Base-by-base conservation (phyloP, 64 coral and sea anemone species). In the Porites lutea region DNA sequence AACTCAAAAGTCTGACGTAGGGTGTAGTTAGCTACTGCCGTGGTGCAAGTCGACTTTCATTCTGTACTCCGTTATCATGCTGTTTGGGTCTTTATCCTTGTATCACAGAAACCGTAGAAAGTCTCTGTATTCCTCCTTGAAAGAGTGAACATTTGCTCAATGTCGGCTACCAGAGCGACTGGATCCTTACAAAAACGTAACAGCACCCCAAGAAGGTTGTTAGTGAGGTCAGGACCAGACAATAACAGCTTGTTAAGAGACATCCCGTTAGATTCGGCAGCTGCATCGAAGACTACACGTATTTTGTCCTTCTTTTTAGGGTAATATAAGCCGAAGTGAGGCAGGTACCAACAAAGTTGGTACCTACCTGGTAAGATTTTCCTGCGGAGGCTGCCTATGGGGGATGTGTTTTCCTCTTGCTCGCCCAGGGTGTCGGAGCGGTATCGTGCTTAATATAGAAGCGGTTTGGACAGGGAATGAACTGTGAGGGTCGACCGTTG, bases 141-240 rank as follows among this genome's bases (percentile, higher is more conserved):
- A 87, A 73, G 88, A 95, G 52, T 91, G 89, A 95, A 95, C 93
- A 88, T 95, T 55, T 95, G 88, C 45, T 95, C 93, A 7, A 91
- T 75, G 64, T 91, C 93, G 11, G 82, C 81, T 6, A 95, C 54
- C 49, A 95, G 27, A 11, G 87, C 79, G 4, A 78, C 52, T 21
- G 74, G 43, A 6, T 93, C 22, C 47, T 93, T 64, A 21, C 84
- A 65, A 19, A 94, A 94, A 54, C 92, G 78, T 54, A 94, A 13
- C 9, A 94, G 79, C 12, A 94, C 70, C 3, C 87, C 92, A 2
- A 94, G 60, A 0, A 93, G 63, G 66, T 46, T 89, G 53, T 93
- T 93, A 0, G 65, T 66, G 5, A 93, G 47, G 58, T 89, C 92
- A 3, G 92, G 92, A 2, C 87, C 86, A 51, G 92, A 48, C 14